Percentiles rank a stretch among this genome's conserved stretches.
phyloP scores from a whole-genome alignment of 1,140 invertebrate species.

The Dreissena polymorpha region DNA sequence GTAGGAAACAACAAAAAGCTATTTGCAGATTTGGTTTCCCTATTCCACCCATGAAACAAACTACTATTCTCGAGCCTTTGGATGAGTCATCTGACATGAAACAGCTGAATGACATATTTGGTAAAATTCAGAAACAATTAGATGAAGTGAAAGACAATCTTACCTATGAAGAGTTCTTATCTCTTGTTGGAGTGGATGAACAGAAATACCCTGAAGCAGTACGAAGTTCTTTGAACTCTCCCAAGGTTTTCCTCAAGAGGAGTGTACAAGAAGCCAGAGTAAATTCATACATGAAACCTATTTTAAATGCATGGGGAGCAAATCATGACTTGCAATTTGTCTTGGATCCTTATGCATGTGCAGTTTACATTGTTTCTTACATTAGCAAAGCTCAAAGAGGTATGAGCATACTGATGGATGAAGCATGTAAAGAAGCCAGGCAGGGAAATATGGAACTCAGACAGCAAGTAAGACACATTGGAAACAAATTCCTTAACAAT shows the following conservation, averaged over 20 bases:
- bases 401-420: constrained; percentile 45
- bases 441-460: constrained; percentile 49
- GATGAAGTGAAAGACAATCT: constrained; percentile 19
- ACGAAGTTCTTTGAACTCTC: constrained; percentile 51
- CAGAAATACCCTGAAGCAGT: constrained; percentile 55
- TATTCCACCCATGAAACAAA: constrained; percentile 55
- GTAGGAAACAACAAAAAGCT: constrained; percentile 26
- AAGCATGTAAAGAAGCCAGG: constrained; percentile 49
- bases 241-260: constrained; percentile 57
- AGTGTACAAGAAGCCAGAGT: constrained; percentile 44
- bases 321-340: constrained; percentile 59
- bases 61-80: constrained; percentile 55
- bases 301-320: constrained; percentile 54
- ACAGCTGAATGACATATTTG: constrained; percentile 18
- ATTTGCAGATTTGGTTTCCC: constrained; percentile 61
- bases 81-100: constrained; percentile 19
- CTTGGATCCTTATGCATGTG: constrained; percentile 53
- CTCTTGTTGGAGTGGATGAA: constrained; percentile 44
- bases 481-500: constrained; percentile 56
- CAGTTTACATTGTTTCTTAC: constrained; percentile 54
- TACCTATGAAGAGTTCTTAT: constrained; percentile 49
- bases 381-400: constrained; percentile 57
- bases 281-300: constrained; percentile 47
- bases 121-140: constrained; percentile 32
- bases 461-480: constrained; percentile 48